Base-by-base conservation (phyloP, 2,113 vertebrate species). In the Apodemus sylvaticus region DNA sequence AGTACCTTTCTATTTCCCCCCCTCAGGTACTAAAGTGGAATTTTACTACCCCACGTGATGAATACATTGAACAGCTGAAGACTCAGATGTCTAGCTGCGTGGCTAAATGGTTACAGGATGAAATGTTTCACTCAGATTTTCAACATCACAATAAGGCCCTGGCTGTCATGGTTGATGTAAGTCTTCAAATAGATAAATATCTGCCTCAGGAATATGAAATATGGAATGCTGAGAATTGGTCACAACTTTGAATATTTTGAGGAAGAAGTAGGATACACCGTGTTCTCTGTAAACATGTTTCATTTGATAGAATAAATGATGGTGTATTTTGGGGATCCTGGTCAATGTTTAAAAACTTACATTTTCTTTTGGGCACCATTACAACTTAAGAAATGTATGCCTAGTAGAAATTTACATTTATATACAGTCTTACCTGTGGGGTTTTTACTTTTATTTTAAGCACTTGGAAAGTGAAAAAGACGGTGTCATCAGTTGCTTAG, bases 101-200 rank as follows among this genome's bases (percentile, higher is more conserved):
- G 73, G 99, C 99, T 31, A 99, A 98, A 96, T 99, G 99, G 99
- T 98, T 99, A 11, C 99, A 99, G 96, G 99, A 99, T 62, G 99
- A 99, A 95, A 99, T 99, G 96, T 99, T 99, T 97, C 99, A 99
- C 97, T 98, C 99, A 60, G 99, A 99, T 98, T 99, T 99, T 97
- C 99, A 99, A 98, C 99, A 98, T 97, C 99, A 99, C 51, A 99
- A 99, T 96, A 99, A 99, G 97, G 99, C 99, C 31, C 98, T 99
- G 62, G 98, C 99, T 74, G 98, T 99, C 96, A 99, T 99, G 99
- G 99, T 99, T 26, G 99, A 99, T 99, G 99, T 99, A 96, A 97
- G 98, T 97, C 96, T 96, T 62, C 42, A 86, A 42, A 5, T 45
- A 74, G 42, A 85, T 88, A 68, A 92, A 68, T 90, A 36, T 12